These are phyloP conservation scores for Anguilla pacifica DNA, from an alignment of 2,797 vertebrate genomes.

Conservation along the genomic window DNA sequence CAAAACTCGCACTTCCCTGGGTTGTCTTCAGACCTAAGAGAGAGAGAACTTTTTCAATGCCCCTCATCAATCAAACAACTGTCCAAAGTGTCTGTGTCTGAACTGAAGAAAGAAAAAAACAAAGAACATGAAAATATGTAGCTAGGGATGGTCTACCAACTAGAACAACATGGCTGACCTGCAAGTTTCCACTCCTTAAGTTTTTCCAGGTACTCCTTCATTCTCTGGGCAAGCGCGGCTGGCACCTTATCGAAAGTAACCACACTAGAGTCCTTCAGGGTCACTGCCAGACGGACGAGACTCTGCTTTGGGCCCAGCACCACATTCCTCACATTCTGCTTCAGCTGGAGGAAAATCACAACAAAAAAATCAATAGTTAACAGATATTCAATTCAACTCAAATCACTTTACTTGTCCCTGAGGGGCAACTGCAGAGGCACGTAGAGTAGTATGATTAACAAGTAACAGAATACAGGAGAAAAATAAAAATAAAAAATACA, in stretches of 20 bases:
- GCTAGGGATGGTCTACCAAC: background rate
- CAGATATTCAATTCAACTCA: too few species aligned
- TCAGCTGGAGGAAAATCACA: conserved; percentile 73
- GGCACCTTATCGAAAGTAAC: conserved; percentile 87
- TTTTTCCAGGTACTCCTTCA: conserved; percentile 87
- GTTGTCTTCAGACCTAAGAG: conserved; percentile 82
- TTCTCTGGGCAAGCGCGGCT: conserved; percentile 78
- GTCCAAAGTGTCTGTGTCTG: too few species aligned
- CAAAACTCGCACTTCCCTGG: conserved; percentile 91
- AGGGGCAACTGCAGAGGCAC: too few species aligned
- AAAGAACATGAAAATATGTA: background rate
- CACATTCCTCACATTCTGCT: conserved; percentile 91
- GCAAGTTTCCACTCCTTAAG: conserved; percentile 81
- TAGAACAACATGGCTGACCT: conserved; percentile 62
- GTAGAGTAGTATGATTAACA: too few species aligned
- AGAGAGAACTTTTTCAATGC: background rate
- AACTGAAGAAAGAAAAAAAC: background rate
- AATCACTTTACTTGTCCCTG: too few species aligned
- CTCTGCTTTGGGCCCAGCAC: conserved; percentile 71
- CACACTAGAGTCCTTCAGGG: conserved; percentile 83
- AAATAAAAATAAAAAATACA: too few species aligned
- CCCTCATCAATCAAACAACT: background rate
- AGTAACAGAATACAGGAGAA: too few species aligned
- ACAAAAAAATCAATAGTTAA: background rate
- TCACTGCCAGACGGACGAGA: conserved; percentile 78